Conservation (phyloP, 1,140 invertebrate species). For the Drosophila guanche region DNA sequence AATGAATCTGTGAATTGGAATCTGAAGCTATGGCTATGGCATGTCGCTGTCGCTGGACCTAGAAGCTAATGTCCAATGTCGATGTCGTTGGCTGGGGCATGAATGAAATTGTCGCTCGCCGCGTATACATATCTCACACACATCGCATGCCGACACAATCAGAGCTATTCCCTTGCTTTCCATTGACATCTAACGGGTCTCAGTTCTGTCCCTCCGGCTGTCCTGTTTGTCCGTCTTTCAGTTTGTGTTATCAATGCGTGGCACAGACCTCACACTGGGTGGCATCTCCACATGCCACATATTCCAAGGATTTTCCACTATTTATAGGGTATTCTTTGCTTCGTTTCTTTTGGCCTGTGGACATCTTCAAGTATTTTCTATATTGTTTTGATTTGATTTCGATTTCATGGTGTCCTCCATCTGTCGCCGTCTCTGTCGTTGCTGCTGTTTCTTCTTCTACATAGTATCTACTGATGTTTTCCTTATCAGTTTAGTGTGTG, state of each 20-base stretch:
- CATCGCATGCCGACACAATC: slow-evolving; percentile 61
- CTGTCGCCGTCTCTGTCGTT: slow-evolving; percentile 26
- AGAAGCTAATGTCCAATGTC: not conserved
- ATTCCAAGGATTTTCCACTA: slow-evolving; percentile 48
- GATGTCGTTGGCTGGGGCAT: slow-evolving; percentile 30
- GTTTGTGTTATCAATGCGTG: slow-evolving; percentile 52
- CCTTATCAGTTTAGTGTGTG: slow-evolving; percentile 55
- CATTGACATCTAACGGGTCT: slow-evolving; percentile 45
- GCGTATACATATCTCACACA: slow-evolving; percentile 60
- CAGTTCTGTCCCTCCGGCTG: too few relatives aligned
- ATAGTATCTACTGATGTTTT: slow-evolving; percentile 23
- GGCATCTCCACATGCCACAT: slow-evolving; percentile 16
- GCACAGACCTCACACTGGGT: not conserved
- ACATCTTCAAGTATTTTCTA: not conserved
- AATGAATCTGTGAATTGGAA: slow-evolving; percentile 26
- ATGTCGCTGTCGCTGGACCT: not conserved
- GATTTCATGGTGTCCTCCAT: slow-evolving; percentile 44
- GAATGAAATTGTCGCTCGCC: slow-evolving; percentile 68
- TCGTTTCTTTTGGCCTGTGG: not conserved
- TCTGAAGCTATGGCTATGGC: not conserved
- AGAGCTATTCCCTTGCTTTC: slow-evolving; percentile 28
- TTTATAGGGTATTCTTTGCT: slow-evolving; percentile 13
- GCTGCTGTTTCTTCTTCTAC: not conserved
- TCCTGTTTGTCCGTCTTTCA: slow-evolving; percentile 29
- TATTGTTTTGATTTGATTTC: slow-evolving; percentile 73